Conservation (phyloP, 2,888 invertebrate genomes). For the Bombylius discolor region DNA sequence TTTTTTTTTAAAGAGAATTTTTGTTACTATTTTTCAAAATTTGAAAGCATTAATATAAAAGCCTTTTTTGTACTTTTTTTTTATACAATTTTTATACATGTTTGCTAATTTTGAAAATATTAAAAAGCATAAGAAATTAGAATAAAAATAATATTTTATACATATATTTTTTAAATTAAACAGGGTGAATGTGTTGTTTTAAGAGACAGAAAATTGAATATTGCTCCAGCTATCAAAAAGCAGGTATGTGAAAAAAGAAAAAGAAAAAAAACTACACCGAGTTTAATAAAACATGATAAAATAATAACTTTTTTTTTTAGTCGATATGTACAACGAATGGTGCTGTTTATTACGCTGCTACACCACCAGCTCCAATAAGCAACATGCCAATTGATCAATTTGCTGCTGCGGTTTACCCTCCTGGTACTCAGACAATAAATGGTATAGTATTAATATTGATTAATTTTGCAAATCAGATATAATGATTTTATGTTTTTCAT, state of each 20-base stretch:
- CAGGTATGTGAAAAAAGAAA: constrained; percentile 41
- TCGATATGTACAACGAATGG: constrained; percentile 38
- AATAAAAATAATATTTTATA: constrained; percentile 3
- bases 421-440: constrained; percentile 22
- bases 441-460: too few species aligned
- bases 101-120: not conserved
- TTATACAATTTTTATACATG: constrained; percentile 1
- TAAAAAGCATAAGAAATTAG: too few species aligned
- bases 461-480: too few species aligned
- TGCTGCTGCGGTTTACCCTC: constrained; percentile 37
- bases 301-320: constrained; percentile 21
- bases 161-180: constrained; percentile 10
- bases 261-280: too few species aligned
- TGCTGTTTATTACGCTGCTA: constrained; percentile 37
- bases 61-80: not conserved
- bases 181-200: constrained; percentile 63
- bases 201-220: constrained; percentile 69
- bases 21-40: constrained; percentile 7
- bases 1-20: constrained; percentile 1
- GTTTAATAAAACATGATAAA: not conserved
- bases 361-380: constrained; percentile 37
- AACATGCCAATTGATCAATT: constrained; percentile 39
- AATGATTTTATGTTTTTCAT: too few species aligned
- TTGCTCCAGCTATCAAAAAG: constrained; percentile 77
- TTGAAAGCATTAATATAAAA: not conserved